Evolutionary conservation across 2,888 invertebrate species (phyloP), one percentile per base, ranked within the genome.

Genomic region (Agonopterix subpropinquella): DNA sequence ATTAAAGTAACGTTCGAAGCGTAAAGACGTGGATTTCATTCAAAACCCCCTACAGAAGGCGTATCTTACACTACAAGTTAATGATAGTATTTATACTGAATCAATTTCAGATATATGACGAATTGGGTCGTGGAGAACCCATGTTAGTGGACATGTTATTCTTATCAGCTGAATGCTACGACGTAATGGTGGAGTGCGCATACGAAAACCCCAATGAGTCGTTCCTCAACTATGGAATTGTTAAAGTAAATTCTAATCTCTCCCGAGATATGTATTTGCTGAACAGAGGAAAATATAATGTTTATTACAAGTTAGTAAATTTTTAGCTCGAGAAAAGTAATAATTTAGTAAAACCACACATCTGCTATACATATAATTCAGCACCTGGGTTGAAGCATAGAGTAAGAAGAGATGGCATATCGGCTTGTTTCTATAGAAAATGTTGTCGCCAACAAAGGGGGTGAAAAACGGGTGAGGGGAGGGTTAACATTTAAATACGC

Each of bases 81-180:
- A 37, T 37, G 37, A 37, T 3, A 37, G 9, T 18, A 18, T 4
- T 28, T 28, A 28, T 28, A 7, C 2, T 4, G 18, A 7, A 11
- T 28, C 28, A 28, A 28, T 47, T 65, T 67, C 57, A 91, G 78
- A 77, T 89, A 53, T 88, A 80, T 47, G 86, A 89, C 43, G 73
- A 71, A 11, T 71, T 81, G 53, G 80, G 89, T 8, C 76, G 89
- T 9, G 82, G 85, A 2, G 74, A 73, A 1, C 81, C 89, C 1
- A 77, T 91, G 73, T 54, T 87, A 5, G 70, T 74, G 4, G 89
- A 90, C 11, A 67, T 63, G 3, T 58, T 91, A 28, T 63, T 54
- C 43, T 56, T 91, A 11, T 84, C 82, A 0, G 92, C 90, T 0
- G 92, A 92, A 72, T 90, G 90, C 46, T 90, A 91, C 48, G 90